Evolutionary conservation across 2,113 vertebrate species (phyloP).

Genomic region (Athene noctua): DNA sequence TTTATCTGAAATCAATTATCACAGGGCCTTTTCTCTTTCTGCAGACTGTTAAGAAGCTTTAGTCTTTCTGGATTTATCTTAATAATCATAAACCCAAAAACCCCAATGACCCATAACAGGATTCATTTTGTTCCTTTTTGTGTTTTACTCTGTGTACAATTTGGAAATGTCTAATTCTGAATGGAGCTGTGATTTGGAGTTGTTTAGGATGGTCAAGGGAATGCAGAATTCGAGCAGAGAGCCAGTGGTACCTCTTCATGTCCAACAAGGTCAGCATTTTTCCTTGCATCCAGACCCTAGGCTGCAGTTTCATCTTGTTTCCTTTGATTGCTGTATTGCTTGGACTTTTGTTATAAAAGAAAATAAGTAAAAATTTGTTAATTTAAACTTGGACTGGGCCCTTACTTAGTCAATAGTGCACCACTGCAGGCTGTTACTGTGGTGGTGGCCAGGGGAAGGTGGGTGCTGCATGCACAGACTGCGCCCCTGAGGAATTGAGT

Average conservation of each 20-base stretch:
- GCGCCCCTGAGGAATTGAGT: accelerated
- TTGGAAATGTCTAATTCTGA: background rate
- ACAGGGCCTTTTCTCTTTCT: background rate
- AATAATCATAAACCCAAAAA: background rate
- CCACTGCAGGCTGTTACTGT: background rate
- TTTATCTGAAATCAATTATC: slow-evolving; percentile 2
- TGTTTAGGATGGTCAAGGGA: background rate
- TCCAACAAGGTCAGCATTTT: background rate
- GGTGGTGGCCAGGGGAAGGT: background rate
- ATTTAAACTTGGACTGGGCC: background rate
- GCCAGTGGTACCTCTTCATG: background rate
- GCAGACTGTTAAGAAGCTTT: background rate
- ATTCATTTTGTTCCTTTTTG: background rate
- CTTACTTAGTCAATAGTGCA: no score
- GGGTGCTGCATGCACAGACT: accelerated
- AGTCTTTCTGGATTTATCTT: background rate
- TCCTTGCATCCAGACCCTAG: background rate
- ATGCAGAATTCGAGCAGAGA: background rate
- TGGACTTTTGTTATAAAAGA: background rate
- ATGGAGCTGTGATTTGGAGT: background rate
- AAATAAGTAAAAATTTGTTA: background rate
- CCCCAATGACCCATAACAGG: background rate
- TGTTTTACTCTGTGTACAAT: background rate
- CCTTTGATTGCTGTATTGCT: background rate
- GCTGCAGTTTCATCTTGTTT: background rate